Conservation (phyloP, 2,797 vertebrate genomes). For the Melanogrammus aeglefinus region DNA sequence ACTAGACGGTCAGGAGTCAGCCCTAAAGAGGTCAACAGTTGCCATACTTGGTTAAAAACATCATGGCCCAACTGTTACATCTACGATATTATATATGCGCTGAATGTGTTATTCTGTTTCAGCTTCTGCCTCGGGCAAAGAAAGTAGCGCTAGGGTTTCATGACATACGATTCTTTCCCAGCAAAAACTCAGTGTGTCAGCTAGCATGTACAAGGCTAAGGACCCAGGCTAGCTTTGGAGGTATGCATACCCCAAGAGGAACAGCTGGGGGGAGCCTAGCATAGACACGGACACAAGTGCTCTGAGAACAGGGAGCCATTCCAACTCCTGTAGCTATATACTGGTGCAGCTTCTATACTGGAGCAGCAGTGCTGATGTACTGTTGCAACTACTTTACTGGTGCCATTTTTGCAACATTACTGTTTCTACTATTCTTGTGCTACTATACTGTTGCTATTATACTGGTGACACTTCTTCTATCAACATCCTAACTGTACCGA, state of each 20-base stretch:
- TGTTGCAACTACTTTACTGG: background rate
- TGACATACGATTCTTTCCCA: background rate
- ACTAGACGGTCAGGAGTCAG: too few species aligned
- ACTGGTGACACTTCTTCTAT: too few species aligned
- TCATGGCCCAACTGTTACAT: too few species aligned
- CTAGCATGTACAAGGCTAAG: slow-evolving; percentile 34
- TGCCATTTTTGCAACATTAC: background rate
- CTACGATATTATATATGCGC: too few species aligned
- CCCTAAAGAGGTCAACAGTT: too few species aligned
- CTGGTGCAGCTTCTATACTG: background rate
- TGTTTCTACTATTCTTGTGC: background rate
- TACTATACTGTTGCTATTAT: too few species aligned
- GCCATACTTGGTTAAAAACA: too few species aligned
- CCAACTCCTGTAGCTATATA: background rate
- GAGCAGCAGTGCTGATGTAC: background rate
- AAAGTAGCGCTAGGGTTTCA: too few species aligned
- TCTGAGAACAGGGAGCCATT: background rate
- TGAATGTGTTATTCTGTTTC: too few species aligned
- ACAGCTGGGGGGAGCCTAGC: slow-evolving; percentile 30
- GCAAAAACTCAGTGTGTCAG: background rate
- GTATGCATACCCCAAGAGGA: slow-evolving; percentile 28
- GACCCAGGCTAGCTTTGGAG: slow-evolving; percentile 22
- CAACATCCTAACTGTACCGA: too few species aligned
- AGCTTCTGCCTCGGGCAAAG: too few species aligned
- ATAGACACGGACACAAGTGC: slow-evolving; percentile 31